phyloP scores from a whole-genome alignment of 2,888 invertebrate species.

The Netelia inedita region DNA sequence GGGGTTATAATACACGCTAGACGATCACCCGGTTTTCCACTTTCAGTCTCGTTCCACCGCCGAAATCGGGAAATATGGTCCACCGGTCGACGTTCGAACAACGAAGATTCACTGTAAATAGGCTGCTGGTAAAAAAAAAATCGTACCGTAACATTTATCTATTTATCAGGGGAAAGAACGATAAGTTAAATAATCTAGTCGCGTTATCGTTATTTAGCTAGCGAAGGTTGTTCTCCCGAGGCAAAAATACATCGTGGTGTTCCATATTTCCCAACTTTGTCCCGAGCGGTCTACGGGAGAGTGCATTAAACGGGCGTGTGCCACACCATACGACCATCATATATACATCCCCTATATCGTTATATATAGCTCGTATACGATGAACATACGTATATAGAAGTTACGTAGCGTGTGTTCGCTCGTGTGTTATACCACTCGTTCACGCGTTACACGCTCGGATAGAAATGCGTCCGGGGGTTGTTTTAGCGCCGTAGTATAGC shows the following conservation, averaged over 20 bases:
- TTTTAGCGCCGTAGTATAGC: constrained; percentile 29
- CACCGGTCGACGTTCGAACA: not conserved
- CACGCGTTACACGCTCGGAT: constrained; percentile 61
- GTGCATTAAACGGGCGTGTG: constrained; percentile 70
- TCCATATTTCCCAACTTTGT: not conserved
- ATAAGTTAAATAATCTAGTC: not conserved
- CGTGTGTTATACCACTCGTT: constrained; percentile 59
- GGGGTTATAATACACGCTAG: constrained; percentile 74
- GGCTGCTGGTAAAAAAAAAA: no score
- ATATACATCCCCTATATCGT: constrained; percentile 7
- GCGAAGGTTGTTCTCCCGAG: not conserved
- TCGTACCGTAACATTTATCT: no score
- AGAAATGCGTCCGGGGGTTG: constrained; percentile 56
- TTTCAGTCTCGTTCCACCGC: constrained; percentile 33
- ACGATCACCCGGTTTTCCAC: constrained; percentile 56
- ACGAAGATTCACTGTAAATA: no score
- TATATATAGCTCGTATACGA: constrained; percentile 16
- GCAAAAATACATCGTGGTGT: not conserved
- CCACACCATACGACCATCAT: constrained; percentile 41
- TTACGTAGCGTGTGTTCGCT: constrained; percentile 44
- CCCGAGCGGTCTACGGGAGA: constrained; percentile 42
- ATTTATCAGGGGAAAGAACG: no score
- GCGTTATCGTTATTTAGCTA: not conserved
- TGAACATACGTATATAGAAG: not conserved
- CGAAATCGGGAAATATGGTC: constrained; percentile 16